phyloP scores from a whole-genome alignment of 2,797 vertebrate genomes.

The Onychomys torridus region DNA sequence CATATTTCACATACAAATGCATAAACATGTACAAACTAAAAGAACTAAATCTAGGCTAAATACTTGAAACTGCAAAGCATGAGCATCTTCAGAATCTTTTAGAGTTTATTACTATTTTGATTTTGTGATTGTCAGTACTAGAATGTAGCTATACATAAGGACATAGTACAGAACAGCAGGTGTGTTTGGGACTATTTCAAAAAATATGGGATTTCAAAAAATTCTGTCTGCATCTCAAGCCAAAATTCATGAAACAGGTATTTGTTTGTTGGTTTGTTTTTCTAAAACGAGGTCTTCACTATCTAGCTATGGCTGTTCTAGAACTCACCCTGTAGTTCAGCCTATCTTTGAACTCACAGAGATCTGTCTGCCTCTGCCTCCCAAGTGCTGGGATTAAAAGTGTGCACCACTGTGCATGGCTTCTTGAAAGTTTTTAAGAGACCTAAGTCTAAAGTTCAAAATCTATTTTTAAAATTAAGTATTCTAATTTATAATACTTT shows the following conservation, averaged over 20 bases:
- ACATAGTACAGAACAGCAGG: neutral
- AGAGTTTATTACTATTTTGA: neutral
- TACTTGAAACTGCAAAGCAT: neutral
- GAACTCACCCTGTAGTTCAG: neutral
- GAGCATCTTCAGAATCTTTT: neutral
- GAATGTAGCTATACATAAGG: neutral
- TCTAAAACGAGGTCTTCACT: neutral
- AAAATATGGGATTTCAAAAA: neutral
- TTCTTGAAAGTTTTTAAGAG: neutral
- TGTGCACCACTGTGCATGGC: too few relatives aligned
- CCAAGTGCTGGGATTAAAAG: neutral
- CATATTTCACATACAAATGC: neutral
- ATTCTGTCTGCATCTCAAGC: neutral
- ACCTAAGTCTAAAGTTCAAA: neutral
- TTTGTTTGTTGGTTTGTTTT: neutral
- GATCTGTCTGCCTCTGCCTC: neutral
- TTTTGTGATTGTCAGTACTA: neutral
- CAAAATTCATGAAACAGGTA: neutral
- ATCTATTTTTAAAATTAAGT: neutral
- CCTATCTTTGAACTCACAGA: neutral
- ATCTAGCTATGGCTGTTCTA: neutral
- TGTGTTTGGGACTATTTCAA: neutral
- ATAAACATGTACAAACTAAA: neutral
- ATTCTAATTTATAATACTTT: neutral
- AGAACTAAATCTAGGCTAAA: neutral